A percentile compares a stretch with the other conserved stretches of the same genome.
Conservation (phyloP, 64 coral and sea anemone species). For the Platygyra sinensis region DNA sequence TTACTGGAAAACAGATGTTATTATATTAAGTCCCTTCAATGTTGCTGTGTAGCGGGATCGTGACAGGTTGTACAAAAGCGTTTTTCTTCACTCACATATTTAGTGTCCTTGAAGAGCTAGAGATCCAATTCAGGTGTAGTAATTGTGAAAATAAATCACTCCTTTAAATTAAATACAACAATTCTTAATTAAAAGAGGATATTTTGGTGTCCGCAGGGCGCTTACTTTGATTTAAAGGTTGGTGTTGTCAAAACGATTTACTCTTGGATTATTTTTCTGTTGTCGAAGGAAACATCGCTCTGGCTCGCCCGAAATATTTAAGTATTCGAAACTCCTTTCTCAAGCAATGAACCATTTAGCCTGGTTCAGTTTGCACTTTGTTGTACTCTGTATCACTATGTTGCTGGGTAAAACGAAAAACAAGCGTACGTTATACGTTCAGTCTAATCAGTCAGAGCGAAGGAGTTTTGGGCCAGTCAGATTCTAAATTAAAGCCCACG, state of each 20-base stretch:
- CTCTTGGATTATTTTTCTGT: too few relatives aligned
- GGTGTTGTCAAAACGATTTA: background rate
- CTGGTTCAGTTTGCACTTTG: too few relatives aligned
- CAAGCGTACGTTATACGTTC: too few relatives aligned
- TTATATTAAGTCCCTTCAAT: background rate
- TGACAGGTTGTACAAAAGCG: slow-evolving; percentile 40
- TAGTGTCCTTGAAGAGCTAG: background rate
- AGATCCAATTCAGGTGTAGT: slow-evolving; percentile 9
- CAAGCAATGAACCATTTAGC: too few relatives aligned
- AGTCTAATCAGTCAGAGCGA: too few relatives aligned
- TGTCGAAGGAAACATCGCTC: too few relatives aligned
- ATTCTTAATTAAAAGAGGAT: slow-evolving; percentile 23
- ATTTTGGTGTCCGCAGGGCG: background rate
- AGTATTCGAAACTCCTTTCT: too few relatives aligned
- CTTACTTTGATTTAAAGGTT: background rate
- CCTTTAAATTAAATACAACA: slow-evolving; percentile 1
- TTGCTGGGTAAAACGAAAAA: too few relatives aligned
- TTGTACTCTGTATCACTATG: too few relatives aligned
- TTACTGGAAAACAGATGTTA: background rate
- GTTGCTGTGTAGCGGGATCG: slow-evolving; percentile 1
- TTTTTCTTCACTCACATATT: slow-evolving; percentile 13
- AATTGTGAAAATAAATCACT: slow-evolving; percentile 37
- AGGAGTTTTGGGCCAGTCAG: too few relatives aligned
- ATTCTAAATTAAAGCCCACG: too few relatives aligned
- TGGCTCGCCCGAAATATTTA: too few relatives aligned